A percentile compares a stretch with the other conserved stretches of the same genome.
Evolutionary conservation across 2,113 vertebrate genomes (phyloP).

Genomic region (Octodon degus): DNA sequence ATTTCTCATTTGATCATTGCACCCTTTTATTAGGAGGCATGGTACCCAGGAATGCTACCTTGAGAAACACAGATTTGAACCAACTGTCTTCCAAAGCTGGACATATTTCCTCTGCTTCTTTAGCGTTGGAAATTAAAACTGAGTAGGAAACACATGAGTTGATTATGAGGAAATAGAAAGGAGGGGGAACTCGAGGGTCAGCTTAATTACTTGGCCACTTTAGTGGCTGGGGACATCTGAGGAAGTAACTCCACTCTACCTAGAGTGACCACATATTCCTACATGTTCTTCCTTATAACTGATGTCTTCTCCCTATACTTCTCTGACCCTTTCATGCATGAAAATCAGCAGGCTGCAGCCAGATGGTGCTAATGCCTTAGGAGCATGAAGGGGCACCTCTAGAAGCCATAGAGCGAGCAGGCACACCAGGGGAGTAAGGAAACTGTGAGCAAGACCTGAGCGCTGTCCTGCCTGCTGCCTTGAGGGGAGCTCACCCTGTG

Average conservation of each 20-base stretch:
- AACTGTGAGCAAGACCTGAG: neutral
- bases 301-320: neutral
- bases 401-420: neutral
- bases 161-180: neutral
- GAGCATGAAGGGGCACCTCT: neutral
- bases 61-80: neutral
- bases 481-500: neutral
- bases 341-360: neutral
- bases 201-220: neutral
- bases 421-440: neutral
- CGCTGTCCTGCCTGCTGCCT: neutral
- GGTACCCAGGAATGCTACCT: neutral
- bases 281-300: fast-evolving
- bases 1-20: neutral
- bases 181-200: neutral
- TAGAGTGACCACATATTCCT: neutral
- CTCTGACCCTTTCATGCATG: neutral
- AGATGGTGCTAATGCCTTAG: neutral
- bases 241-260: neutral
- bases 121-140: neutral
- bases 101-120: conserved; percentile 1
- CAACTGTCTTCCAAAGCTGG: neutral
- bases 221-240: neutral
- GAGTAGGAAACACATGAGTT: neutral
- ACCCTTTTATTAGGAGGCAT: neutral